Percentiles rank a stretch among this genome's conserved stretches.
Conservation (phyloP, 2,797 vertebrate genomes). For the Enteromius trimaculatus region DNA sequence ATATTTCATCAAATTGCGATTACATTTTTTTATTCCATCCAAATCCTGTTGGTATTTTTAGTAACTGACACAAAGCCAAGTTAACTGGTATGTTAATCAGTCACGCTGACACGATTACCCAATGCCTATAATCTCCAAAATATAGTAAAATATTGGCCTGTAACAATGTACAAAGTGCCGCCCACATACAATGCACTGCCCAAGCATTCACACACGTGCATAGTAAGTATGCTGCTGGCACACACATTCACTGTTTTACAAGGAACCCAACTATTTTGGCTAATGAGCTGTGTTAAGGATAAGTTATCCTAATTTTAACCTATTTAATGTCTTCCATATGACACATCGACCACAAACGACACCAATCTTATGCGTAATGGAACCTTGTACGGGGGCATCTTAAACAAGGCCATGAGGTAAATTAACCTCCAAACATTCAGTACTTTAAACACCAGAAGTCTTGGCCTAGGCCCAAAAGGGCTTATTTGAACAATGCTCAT, state of each 20-base stretch:
- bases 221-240: constrained; percentile 21
- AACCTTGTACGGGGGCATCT: constrained; percentile 17
- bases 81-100: neutral
- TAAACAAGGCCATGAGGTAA: constrained; percentile 43
- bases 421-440: constrained; percentile 39
- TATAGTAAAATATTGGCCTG: neutral
- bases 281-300: constrained; percentile 56
- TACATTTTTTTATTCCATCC: neutral
- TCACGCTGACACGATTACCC: too few relatives aligned
- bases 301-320: constrained; percentile 44
- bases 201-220: neutral
- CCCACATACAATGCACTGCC: neutral
- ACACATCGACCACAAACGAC: constrained; percentile 36
- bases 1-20: neutral
- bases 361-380: constrained; percentile 34
- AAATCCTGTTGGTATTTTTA: neutral
- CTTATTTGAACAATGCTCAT: constrained; percentile 39
- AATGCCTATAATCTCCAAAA: neutral
- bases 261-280: constrained; percentile 49
- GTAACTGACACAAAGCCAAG: neutral
- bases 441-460: constrained; percentile 25
- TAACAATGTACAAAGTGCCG: neutral
- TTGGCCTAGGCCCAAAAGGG: constrained; percentile 30
- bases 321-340: constrained; percentile 57
- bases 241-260: constrained; percentile 26